A percentile compares a stretch with the other conserved stretches of the same genome.
phyloP scores from a whole-genome alignment of 2,888 invertebrate genomes.

The Nemotelus pantherinus region DNA sequence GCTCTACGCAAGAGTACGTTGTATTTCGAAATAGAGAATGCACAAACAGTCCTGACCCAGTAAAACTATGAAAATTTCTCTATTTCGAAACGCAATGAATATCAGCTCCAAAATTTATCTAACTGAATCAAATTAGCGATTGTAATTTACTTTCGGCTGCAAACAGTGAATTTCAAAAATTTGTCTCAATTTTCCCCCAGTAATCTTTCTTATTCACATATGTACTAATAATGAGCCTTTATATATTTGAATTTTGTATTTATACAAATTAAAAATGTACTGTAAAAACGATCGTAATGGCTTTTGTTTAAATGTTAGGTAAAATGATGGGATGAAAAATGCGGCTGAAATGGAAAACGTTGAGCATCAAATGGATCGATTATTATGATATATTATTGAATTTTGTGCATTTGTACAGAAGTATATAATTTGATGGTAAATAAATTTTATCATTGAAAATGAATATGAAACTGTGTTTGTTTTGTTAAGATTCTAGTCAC shows the following conservation, averaged over 20 bases:
- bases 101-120: background rate
- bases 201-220: background rate
- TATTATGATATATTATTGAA: conserved; percentile 15
- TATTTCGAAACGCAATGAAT: conserved; percentile 29
- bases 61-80: background rate
- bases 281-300: no score
- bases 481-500: background rate
- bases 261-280: background rate
- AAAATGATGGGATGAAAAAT: no score
- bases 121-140: background rate
- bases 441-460: conserved; percentile 39
- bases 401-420: conserved; percentile 39
- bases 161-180: background rate
- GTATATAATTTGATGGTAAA: conserved; percentile 38
- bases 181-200: background rate
- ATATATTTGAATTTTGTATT: background rate
- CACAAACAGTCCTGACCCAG: conserved; percentile 36
- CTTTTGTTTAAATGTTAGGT: no score
- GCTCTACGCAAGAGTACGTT: background rate
- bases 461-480: background rate
- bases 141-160: background rate
- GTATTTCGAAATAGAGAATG: conserved; percentile 22
- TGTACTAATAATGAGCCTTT: background rate
- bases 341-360: no score
- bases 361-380: conserved; percentile 7